phyloP scores from a whole-genome alignment of 2,888 invertebrate genomes.

The Helleia helle region DNA sequence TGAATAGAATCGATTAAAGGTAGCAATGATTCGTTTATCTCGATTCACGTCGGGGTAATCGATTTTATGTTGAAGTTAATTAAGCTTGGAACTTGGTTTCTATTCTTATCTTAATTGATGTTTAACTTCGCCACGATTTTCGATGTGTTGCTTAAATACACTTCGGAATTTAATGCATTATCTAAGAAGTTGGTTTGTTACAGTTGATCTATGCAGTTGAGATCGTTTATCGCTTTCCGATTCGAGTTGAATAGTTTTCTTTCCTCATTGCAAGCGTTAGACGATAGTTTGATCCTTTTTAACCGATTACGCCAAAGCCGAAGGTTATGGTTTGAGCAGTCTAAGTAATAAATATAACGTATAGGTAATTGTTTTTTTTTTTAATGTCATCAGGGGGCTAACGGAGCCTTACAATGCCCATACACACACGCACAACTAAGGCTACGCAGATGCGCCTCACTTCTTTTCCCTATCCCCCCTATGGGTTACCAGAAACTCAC shows the following conservation, averaged over 20 bases:
- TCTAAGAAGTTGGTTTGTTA: conserved; percentile 4
- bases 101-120: conserved; percentile 24
- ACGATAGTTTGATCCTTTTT: no score
- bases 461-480: no score
- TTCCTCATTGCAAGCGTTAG: no score
- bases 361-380: no score
- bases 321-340: no score
- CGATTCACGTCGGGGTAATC: conserved; percentile 26
- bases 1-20: conserved; percentile 19
- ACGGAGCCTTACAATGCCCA: no score
- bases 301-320: no score
- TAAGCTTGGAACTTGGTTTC: conserved; percentile 24
- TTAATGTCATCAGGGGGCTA: no score
- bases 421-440: no score
- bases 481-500: no score
- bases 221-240: not conserved
- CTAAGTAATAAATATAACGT: no score
- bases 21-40: conserved; percentile 26
- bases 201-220: not conserved
- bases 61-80: conserved; percentile 28
- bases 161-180: conserved; percentile 2
- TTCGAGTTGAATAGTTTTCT: not conserved
- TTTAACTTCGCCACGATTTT: conserved; percentile 20
- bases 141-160: conserved; percentile 18
- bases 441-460: no score